Evolutionary conservation across 2,113 vertebrate genomes (phyloP).

Genomic region (Brachyistius frenatus): DNA sequence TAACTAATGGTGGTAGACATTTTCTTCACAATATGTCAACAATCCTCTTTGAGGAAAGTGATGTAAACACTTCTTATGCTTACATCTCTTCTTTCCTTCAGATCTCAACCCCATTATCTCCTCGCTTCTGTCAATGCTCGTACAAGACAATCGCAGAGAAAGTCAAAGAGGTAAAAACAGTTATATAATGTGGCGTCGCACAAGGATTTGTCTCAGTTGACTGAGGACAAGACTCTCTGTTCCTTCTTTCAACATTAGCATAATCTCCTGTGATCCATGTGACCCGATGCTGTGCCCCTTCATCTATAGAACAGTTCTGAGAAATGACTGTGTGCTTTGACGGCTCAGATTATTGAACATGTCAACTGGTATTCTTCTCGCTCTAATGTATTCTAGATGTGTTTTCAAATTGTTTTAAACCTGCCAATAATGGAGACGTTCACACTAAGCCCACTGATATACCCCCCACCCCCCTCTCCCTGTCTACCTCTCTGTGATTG

Average conservation of each 20-base stretch:
- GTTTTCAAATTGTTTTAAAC: constrained; percentile 53
- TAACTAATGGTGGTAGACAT: constrained; percentile 20
- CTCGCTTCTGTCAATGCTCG: constrained; percentile 34
- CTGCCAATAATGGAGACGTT: constrained; percentile 47
- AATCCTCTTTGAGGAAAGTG: constrained; percentile 3
- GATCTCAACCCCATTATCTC: constrained; percentile 27
- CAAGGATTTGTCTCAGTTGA: constrained; percentile 75
- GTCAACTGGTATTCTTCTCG: constrained; percentile 54
- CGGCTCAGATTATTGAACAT: constrained; percentile 61
- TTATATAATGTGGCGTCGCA: constrained; percentile 63
- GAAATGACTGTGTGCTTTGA: constrained; percentile 66
- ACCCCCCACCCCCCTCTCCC: background rate
- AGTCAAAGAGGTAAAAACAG: constrained; percentile 54
- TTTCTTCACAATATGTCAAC: constrained; percentile 3
- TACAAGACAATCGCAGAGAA: constrained; percentile 48
- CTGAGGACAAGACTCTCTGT: constrained; percentile 65
- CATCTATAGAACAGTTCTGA: constrained; percentile 52
- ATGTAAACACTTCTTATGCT: constrained; percentile 20
- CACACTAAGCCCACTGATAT: constrained; percentile 1
- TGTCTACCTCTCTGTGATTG: constrained; percentile 9
- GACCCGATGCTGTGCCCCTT: constrained; percentile 64
- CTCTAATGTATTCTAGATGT: constrained; percentile 38
- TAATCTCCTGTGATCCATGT: constrained; percentile 75
- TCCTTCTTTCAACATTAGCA: constrained; percentile 70
- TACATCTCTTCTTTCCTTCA: constrained; percentile 5